Conservation (phyloP, 2,797 vertebrate genomes). For the Sternarchorhynchus goeldii region DNA sequence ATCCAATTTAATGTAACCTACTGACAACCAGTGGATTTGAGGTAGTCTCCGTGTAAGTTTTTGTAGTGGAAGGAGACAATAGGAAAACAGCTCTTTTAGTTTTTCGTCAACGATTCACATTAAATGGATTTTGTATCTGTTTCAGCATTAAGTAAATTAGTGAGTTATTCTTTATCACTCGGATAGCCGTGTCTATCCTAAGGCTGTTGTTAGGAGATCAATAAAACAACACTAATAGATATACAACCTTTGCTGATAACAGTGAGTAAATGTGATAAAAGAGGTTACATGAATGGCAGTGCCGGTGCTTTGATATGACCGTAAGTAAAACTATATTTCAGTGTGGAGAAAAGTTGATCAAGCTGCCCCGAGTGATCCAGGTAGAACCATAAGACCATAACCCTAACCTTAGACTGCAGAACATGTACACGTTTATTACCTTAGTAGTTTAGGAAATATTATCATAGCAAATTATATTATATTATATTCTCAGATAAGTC, state of each 20-base stretch:
- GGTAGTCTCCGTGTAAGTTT: not conserved
- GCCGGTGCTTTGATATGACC: not conserved
- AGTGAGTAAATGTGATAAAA: not conserved
- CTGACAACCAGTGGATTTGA: not conserved
- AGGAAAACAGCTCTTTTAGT: not conserved
- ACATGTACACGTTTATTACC: not conserved
- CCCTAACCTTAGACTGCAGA: too few relatives aligned
- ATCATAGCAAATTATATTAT: too few relatives aligned
- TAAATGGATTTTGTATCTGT: not conserved
- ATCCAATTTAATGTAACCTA: slow-evolving; percentile 20
- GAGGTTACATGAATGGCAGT: not conserved
- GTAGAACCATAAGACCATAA: too few relatives aligned
- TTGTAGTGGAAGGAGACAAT: not conserved
- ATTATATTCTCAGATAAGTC: too few relatives aligned
- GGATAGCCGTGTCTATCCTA: not conserved
- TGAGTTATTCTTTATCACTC: not conserved
- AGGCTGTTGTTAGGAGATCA: not conserved
- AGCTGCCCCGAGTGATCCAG: too few relatives aligned
- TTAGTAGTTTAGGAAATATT: too few relatives aligned
- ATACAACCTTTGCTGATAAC: not conserved
- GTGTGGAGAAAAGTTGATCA: not conserved
- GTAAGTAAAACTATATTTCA: not conserved
- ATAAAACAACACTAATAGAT: slow-evolving; percentile 1
- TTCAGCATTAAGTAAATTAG: not conserved
- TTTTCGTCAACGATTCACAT: not conserved